These are phyloP conservation scores for human (Homo sapiens) DNA, from an alignment of 2,113 vertebrate genomes.

Conservation along the genomic window GRCh38 chr11:4046001-4046500, in stretches of 20 bases:
- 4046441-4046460: not conserved
- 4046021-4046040: no score
- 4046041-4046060: no score
- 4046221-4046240: no score
- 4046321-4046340: slow-evolving; percentile 7
- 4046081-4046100: no score
- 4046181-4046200: no score
- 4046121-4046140: no score
- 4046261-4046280: slow-evolving; percentile 7
- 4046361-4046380: not conserved
- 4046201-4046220: no score
- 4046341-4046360: not conserved
- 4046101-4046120: no score
- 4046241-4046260: not conserved
- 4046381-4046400: not conserved
- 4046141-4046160: no score
- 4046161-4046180: no score
- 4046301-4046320: not conserved
- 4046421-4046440: not conserved
- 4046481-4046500: not conserved
- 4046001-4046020: no score
- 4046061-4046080: no score
- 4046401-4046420: not conserved
- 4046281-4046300: slow-evolving; percentile 37
- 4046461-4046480: not conserved